A percentile compares a stretch with the other conserved stretches of the same genome.
Conservation (phyloP, 1,140 invertebrate species). For the Caenorhabditis elegans region WBcel235 BX284606.5:5094001-5094500, state of each 20-base stretch:
- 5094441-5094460: too few species aligned
- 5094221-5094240: constrained; percentile 43
- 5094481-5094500: constrained; percentile 51
- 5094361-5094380: constrained; percentile 43
- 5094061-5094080: constrained; percentile 45
- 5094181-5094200: constrained; percentile 48
- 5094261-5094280: background rate
- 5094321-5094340: constrained; percentile 42
- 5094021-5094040: constrained; percentile 46
- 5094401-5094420: constrained; percentile 42
- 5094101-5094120: constrained; percentile 47
- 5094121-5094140: constrained; percentile 52
- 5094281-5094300: constrained; percentile 50
- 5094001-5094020: constrained; percentile 47
- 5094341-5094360: constrained; percentile 47
- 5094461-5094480: background rate
- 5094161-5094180: constrained; percentile 51
- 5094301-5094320: constrained; percentile 41
- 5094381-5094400: constrained; percentile 48
- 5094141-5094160: constrained; percentile 38
- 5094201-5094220: constrained; percentile 49
- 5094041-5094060: constrained; percentile 37
- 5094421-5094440: constrained; percentile 40
- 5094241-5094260: background rate
- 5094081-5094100: constrained; percentile 39